Evolutionary conservation across 2,797 vertebrate species (phyloP).

Genomic region (Ptychadena robeensis): DNA sequence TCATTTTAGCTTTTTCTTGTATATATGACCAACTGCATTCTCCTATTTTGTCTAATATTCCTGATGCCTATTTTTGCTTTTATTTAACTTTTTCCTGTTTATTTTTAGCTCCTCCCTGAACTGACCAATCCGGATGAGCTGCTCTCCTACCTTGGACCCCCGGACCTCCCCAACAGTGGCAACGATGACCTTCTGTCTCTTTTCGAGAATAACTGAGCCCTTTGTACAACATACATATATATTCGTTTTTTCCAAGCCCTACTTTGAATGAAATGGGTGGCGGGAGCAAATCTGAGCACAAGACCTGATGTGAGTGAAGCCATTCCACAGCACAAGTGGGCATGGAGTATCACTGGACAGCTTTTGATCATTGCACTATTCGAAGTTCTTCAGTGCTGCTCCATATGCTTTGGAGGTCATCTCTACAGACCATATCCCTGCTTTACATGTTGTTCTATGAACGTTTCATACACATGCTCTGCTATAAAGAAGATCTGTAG

Average conservation of each 20-base stretch:
- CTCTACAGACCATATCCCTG: slow-evolving; percentile 9
- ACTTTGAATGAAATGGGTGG: slow-evolving; percentile 51
- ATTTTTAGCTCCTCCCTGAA: slow-evolving; percentile 88
- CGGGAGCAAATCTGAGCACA: slow-evolving; percentile 34
- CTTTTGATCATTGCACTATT: slow-evolving; percentile 58
- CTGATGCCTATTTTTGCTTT: too few species aligned
- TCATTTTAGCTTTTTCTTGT: too few species aligned
- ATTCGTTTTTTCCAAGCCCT: slow-evolving; percentile 26
- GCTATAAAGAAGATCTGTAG: slow-evolving; percentile 8
- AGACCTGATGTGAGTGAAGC: slow-evolving; percentile 25
- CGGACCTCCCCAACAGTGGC: slow-evolving; percentile 91
- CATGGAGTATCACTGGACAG: slow-evolving; percentile 16
- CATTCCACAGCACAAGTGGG: slow-evolving; percentile 16
- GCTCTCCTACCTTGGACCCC: slow-evolving; percentile 92
- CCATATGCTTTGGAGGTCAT: slow-evolving; percentile 12
- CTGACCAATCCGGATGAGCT: slow-evolving; percentile 94
- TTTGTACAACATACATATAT: slow-evolving; percentile 3
- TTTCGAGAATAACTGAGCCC: slow-evolving; percentile 92
- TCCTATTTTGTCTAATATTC: too few species aligned
- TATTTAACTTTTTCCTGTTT: neutral
- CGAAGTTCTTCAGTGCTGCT: slow-evolving; percentile 36
- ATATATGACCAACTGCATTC: too few species aligned
- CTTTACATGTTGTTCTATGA: slow-evolving; percentile 11
- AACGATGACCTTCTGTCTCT: slow-evolving; percentile 93
- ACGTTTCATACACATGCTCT: slow-evolving; percentile 16